Percentiles rank a stretch among this genome's conserved stretches.
Conservation (phyloP, 1,140 invertebrate genomes). For the Hyposmocoma kahamanoa region DNA sequence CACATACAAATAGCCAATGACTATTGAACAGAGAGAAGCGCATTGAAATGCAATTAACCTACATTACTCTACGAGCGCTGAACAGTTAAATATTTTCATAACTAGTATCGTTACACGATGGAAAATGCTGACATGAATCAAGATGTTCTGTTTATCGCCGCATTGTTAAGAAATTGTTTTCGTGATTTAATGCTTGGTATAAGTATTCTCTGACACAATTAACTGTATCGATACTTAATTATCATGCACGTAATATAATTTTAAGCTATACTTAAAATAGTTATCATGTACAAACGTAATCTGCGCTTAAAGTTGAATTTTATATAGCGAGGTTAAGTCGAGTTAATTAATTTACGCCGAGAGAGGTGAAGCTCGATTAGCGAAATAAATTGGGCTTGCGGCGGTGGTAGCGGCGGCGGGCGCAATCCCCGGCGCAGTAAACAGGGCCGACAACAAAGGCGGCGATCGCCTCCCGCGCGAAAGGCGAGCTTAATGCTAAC, state of each 20-base stretch:
- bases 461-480: slow-evolving; percentile 31
- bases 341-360: slow-evolving; percentile 62
- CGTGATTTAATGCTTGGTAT: no score
- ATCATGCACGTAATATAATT: no score
- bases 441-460: slow-evolving; percentile 57
- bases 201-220: no score
- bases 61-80: no score
- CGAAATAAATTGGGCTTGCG: slow-evolving; percentile 64
- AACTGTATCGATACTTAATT: no score
- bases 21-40: slow-evolving; percentile 22
- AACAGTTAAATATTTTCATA: no score
- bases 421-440: slow-evolving; percentile 51
- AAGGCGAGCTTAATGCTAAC: slow-evolving; percentile 50
- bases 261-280: no score
- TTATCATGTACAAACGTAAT: no score
- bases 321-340: slow-evolving; percentile 36
- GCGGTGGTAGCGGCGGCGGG: slow-evolving; percentile 29
- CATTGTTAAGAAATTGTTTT: no score
- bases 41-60: slow-evolving; percentile 27
- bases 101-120: no score
- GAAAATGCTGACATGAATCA: no score
- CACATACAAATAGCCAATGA: not conserved
- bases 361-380: slow-evolving; percentile 59
- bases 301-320: slow-evolving; percentile 25
- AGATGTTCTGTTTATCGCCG: no score